These are phyloP conservation scores for Melinaea menophilus DNA, from an alignment of 2,888 invertebrate species.

Conservation along the genomic window DNA sequence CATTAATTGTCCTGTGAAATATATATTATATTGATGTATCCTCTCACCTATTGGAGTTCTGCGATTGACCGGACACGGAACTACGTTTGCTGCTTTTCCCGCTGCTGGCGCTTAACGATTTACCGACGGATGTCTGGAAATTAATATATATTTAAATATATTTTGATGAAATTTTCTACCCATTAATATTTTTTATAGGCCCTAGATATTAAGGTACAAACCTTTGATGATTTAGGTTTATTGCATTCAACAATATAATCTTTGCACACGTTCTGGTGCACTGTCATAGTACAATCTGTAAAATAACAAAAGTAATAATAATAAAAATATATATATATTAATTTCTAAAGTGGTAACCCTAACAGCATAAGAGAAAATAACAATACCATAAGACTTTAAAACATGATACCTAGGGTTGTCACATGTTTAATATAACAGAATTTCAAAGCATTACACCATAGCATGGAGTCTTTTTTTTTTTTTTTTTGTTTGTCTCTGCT, in stretches of 20 bases:
- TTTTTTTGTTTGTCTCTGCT: too few relatives aligned
- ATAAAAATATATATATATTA: conserved; percentile 1
- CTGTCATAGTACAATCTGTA: conserved; percentile 90
- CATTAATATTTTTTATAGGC: conserved; percentile 45
- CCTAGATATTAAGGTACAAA: conserved; percentile 65
- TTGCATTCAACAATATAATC: conserved; percentile 92
- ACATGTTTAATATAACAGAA: too few relatives aligned
- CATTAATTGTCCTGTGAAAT: not conserved
- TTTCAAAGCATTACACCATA: too few relatives aligned
- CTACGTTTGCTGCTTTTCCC: conserved; percentile 71
- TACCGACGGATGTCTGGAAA: conserved; percentile 67
- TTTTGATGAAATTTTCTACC: not conserved
- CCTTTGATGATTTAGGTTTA: conserved; percentile 83
- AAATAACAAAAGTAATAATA: conserved; percentile 27
- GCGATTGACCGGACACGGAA: conserved; percentile 70
- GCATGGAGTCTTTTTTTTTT: too few relatives aligned
- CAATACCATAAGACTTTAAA: too few relatives aligned
- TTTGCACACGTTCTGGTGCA: conserved; percentile 92
- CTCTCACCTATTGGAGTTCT: conserved; percentile 69
- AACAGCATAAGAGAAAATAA: too few relatives aligned
- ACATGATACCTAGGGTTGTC: too few relatives aligned
- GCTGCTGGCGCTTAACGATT: conserved; percentile 66
- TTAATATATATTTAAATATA: not conserved
- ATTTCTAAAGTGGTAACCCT: not conserved
- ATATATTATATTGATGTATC: not conserved